Base-by-base conservation (phyloP, 2,888 invertebrate genomes). In the Halocaridina rubra region DNA sequence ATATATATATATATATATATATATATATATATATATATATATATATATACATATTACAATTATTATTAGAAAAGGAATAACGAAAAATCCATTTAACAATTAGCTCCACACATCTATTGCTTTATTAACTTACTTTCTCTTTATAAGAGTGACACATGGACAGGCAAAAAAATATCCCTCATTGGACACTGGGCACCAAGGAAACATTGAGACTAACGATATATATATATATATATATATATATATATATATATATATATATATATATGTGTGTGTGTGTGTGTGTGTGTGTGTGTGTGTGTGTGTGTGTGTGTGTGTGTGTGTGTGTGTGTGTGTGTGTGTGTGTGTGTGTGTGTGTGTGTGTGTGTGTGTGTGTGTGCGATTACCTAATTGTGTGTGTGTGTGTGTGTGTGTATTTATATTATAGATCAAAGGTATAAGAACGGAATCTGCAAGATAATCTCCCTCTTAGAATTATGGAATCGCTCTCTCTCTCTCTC, bases 1-100 rank as follows among this genome's bases (percentile, higher is more conserved):
- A 64, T 64, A 64, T 64, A 64, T 64, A 64, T 64, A 64, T 64
- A 64, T 64, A 22, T 64, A 22, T 64, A 22, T 64, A 22, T 64
- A 22, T 64, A 64, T 64, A 22, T 22, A 64, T 64, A 64, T 64
- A 64, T 64, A 64, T 64, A 64, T 67, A 64, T 24, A 67, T 22
- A 67, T 67, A 67, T 67, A 39, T 39, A 39, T 39, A 39, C 13
- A 39, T 39, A 39, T 8, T 39, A 39, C 13, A 39, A 8, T 8
- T 22, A n/a, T 10, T 4, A 64, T 64, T 22, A 10, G 24, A 22
- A 3, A n/a, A n/a, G n/a, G n/a, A n/a, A n/a, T n/a, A n/a, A n/a
- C n/a, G n/a, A n/a, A n/a, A n/a, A n/a, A n/a, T n/a, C n/a, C n/a
- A n/a, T n/a, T n/a, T n/a, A n/a, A n/a, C n/a, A n/a, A n/a, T n/a